Conservation (phyloP, 2,888 invertebrate genomes). For the Drosophila paucipuncta region DNA sequence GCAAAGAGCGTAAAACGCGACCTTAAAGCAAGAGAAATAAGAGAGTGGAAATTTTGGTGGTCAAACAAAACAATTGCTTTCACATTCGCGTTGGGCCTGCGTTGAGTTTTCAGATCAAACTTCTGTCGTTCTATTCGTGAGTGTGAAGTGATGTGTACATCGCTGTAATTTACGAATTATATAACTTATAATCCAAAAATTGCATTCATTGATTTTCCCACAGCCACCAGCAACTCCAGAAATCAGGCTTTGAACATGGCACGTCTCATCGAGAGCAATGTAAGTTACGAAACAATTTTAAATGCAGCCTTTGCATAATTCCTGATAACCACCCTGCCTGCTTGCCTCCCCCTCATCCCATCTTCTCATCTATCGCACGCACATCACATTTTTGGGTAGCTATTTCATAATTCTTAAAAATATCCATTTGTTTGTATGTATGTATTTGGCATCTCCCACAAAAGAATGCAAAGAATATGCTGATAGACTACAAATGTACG, state of each 20-base stretch:
- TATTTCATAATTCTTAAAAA: constrained; percentile 61
- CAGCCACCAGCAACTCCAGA: constrained; percentile 25
- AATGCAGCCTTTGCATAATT: constrained; percentile 65
- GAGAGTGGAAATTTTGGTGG: constrained; percentile 50
- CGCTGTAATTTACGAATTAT: constrained; percentile 48
- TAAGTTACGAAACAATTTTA: constrained; percentile 62
- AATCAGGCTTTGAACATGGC: constrained; percentile 54
- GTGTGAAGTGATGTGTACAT: constrained; percentile 41
- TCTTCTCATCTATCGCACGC: constrained; percentile 3
- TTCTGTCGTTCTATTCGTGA: constrained; percentile 27
- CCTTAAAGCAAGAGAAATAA: background rate
- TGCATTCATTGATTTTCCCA: constrained; percentile 55
- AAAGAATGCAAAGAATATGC: constrained; percentile 32
- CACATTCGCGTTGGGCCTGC: constrained; percentile 60
- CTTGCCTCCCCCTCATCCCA: background rate
- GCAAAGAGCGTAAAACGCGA: constrained; percentile 26
- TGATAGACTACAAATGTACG: constrained; percentile 17
- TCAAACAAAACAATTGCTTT: constrained; percentile 73
- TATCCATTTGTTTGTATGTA: constrained; percentile 37
- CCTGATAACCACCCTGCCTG: background rate
- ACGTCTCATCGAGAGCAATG: constrained; percentile 67
- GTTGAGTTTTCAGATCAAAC: constrained; percentile 53
- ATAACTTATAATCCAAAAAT: constrained; percentile 53
- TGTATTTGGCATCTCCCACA: constrained; percentile 41
- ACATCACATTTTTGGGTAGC: constrained; percentile 12